Conservation (phyloP, 2,888 invertebrate genomes). For the Drosophila picticornis region DNA sequence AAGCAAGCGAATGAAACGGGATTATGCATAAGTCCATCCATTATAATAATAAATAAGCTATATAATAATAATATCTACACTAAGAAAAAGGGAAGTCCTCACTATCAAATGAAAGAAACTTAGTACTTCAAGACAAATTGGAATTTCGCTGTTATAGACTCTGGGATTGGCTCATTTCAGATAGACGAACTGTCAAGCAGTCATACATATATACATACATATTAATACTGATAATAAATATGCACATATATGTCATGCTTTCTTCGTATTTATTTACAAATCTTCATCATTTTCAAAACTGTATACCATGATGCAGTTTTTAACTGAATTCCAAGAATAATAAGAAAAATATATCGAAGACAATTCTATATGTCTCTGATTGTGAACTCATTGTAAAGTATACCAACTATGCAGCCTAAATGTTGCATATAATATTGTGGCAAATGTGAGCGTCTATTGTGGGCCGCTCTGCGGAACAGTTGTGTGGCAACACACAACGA, state of each 20-base stretch:
- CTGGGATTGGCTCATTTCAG: neutral
- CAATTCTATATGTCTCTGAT: neutral
- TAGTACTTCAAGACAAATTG: neutral
- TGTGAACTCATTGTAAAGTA: neutral
- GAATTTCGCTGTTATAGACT: neutral
- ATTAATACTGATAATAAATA: no score
- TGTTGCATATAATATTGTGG: neutral
- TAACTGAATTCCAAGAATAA: neutral
- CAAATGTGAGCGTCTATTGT: constrained; percentile 27
- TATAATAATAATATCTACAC: neutral
- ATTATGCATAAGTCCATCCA: no score
- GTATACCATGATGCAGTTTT: neutral
- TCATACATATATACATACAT: no score
- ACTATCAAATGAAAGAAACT: neutral
- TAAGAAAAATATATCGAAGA: neutral
- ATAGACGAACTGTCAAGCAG: no score
- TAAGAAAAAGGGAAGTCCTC: no score
- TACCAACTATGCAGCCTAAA: neutral
- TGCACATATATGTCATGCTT: no score
- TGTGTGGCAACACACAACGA: constrained; percentile 15
- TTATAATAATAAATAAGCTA: neutral
- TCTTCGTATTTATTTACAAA: no score
- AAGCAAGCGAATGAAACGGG: neutral
- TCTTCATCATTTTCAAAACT: neutral
- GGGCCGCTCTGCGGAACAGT: constrained; percentile 16